Evolutionary conservation across 2,888 invertebrate species (phyloP).

Genomic region (Acheta domesticus): DNA sequence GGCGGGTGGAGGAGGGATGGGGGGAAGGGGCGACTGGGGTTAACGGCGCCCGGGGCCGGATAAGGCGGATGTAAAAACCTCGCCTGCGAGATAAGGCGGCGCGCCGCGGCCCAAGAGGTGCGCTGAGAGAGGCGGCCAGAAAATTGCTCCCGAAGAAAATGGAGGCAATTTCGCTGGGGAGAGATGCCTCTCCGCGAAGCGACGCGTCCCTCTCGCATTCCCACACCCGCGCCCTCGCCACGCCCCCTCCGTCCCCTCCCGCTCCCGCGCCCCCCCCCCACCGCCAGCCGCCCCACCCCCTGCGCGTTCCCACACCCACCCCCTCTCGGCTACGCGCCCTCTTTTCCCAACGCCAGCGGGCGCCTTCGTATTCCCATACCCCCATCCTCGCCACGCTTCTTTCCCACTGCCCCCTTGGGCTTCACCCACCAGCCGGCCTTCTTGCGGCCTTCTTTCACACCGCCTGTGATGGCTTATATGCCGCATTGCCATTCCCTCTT

Average conservation of each 20-base stretch:
- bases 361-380: not conserved
- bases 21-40: too few relatives aligned
- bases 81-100: too few relatives aligned
- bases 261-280: not conserved
- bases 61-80: too few relatives aligned
- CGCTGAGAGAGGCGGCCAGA: not conserved
- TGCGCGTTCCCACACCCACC: not conserved
- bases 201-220: constrained; percentile 19
- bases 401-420: not conserved
- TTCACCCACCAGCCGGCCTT: not conserved
- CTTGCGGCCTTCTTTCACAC: not conserved
- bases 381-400: not conserved
- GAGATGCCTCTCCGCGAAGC: not conserved
- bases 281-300: not conserved
- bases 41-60: too few relatives aligned
- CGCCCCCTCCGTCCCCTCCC: not conserved
- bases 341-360: not conserved
- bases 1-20: too few relatives aligned
- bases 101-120: too few relatives aligned
- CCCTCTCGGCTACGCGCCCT: not conserved
- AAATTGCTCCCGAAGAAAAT: constrained; percentile 12
- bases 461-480: too few relatives aligned
- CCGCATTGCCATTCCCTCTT: too few relatives aligned
- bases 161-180: not conserved
- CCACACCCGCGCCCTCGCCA: not conserved